Evolutionary conservation across 2,888 invertebrate genomes (phyloP), one percentile per base, ranked within the genome.

Genomic region (Osmoderma eremita): DNA sequence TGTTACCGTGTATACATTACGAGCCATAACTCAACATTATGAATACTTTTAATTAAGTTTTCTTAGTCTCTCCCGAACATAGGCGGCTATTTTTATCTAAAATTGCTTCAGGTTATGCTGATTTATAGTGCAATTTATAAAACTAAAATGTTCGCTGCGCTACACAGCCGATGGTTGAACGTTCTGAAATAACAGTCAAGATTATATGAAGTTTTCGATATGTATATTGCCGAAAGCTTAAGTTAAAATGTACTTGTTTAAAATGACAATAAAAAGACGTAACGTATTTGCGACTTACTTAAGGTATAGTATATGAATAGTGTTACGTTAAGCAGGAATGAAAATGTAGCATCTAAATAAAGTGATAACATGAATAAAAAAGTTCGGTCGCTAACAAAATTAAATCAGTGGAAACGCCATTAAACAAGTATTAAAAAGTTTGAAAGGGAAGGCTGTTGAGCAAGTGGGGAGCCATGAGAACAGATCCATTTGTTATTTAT

Each of bases 21-120:
- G 53, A 39, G 20, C 48, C 56, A 67, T 67, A 67, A 63, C 38
- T 67, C 63, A 67, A 63, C 54, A 54, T 67, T 67, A 67, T 67
- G 67, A 67, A 63, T 53, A 63, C 63, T 67, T 67, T 67, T 67
- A 67, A 67, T 67, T 67, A 63, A 67, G 63, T 54, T 67, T 67
- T 63, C 67, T 67, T 63, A 67, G 63, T 63, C 56, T 53, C 49
- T 42, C 53, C n/a, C 51, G 53, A 39, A 51, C 53, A 15, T 22
- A 20, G 30, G 51, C 49, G 13, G 41, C 24, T 30, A 49, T 50
- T 61, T 65, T 65, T 65, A 65, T 61, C 61, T 65, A 18, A 65
- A 65, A 65, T 58, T 56, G 58, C 65, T 58, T 17, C 24, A 65
- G 50, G 56, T 50, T 65, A 58, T 65, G 49, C 50, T 65, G 65